Conservation (phyloP, 2,113 vertebrate species). For the Stictonetta naevosa region DNA sequence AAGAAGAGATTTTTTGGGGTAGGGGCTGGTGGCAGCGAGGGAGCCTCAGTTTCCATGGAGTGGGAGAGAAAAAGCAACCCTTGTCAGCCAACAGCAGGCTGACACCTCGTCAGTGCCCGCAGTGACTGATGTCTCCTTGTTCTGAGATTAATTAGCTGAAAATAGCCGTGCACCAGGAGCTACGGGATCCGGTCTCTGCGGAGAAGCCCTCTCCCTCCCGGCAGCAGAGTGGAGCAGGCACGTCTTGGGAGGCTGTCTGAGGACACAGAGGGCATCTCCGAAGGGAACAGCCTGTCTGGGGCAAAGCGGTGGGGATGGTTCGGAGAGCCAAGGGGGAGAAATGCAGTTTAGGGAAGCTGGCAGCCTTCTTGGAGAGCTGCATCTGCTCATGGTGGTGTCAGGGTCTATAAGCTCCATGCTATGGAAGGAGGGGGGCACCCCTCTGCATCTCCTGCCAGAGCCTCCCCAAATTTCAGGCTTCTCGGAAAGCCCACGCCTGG, state of each 20-base stretch:
- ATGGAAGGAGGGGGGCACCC: not conserved
- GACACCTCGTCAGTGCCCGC: conserved; percentile 17
- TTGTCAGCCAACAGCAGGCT: not conserved
- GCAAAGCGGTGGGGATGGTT: not conserved
- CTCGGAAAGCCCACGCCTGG: not conserved
- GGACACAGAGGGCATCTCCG: not conserved
- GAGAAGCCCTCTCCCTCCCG: not conserved
- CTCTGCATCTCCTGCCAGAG: not conserved
- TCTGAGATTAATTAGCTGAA: conserved; percentile 49
- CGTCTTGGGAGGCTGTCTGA: accelerated
- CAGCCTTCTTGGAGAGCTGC: not conserved
- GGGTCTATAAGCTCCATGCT: not conserved
- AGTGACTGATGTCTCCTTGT: conserved; percentile 44
- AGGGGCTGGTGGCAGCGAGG: not conserved
- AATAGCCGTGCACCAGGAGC: not conserved
- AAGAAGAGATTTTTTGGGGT: not conserved
- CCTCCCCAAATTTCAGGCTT: accelerated
- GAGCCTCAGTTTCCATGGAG: not conserved
- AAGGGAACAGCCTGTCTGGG: accelerated
- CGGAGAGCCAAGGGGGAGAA: not conserved
- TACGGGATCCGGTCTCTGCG: not conserved
- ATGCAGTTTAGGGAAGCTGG: not conserved
- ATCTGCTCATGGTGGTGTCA: not conserved
- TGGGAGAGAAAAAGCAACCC: conserved; percentile 1
- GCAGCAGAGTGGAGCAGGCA: not conserved